These are phyloP conservation scores for Drosophila tropicalis DNA, from an alignment of 1,140 invertebrate genomes.

Conservation along the genomic window DNA sequence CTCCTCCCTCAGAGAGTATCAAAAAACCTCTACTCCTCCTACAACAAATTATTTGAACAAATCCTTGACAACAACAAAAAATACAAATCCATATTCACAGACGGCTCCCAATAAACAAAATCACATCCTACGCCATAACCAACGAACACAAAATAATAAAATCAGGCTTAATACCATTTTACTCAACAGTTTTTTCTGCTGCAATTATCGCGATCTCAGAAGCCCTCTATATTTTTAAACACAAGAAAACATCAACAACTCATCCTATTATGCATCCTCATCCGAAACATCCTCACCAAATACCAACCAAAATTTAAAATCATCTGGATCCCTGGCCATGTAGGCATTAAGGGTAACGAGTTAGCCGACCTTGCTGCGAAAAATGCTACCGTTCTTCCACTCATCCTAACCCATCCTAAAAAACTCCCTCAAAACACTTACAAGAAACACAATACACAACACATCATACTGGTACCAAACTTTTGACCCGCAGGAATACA, in stretches of 20 bases:
- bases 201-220: too few relatives aligned
- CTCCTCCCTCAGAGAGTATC: not conserved
- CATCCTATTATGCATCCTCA: conserved; percentile 14
- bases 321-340: conserved; percentile 8
- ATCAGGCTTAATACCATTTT: too few relatives aligned
- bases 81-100: too few relatives aligned
- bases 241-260: conserved; percentile 6
- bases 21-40: not conserved
- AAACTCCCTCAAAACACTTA: conserved; percentile 8
- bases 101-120: too few relatives aligned
- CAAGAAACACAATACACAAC: conserved; percentile 1
- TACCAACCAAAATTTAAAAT: conserved; percentile 14
- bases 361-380: not conserved
- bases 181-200: too few relatives aligned
- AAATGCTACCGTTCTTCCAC: not conserved
- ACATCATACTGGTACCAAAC: conserved; percentile 11
- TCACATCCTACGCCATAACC: too few relatives aligned
- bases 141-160: too few relatives aligned
- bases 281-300: conserved; percentile 14
- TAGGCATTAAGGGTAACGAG: conserved; percentile 13
- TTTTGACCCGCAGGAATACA: conserved; percentile 16
- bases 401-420: not conserved
- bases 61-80: too few relatives aligned
- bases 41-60: too few relatives aligned
- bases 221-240: too few relatives aligned